Conservation (phyloP, 2,797 vertebrate species). For the Lutra lutra region DNA sequence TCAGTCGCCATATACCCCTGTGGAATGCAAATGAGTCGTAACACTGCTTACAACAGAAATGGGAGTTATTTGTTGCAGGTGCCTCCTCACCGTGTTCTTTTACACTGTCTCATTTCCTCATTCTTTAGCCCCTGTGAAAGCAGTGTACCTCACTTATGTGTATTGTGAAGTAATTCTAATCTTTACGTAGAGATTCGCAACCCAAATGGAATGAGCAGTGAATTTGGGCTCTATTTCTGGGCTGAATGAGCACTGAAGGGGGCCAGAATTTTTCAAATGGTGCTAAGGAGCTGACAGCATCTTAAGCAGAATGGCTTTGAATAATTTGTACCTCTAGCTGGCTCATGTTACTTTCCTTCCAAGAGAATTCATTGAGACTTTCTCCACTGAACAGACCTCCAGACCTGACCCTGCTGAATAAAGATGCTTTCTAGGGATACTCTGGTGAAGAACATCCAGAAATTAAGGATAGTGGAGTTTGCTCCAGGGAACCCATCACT, state of each 20-base stretch:
- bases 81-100: not conserved
- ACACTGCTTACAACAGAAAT: not conserved
- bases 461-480: not conserved
- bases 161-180: not conserved
- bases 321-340: not conserved
- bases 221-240: not conserved
- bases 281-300: not conserved
- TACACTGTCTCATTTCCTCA: not conserved
- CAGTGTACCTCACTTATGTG: not conserved
- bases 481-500: not conserved
- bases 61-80: not conserved
- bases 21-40: too few species aligned
- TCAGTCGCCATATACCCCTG: not conserved
- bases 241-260: not conserved
- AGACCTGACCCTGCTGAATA: not conserved
- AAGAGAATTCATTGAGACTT: not conserved
- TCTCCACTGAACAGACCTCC: not conserved
- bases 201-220: not conserved
- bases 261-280: not conserved
- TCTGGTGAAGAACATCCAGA: not conserved
- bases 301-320: not conserved
- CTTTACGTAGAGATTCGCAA: not conserved
- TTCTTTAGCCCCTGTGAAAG: not conserved
- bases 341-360: not conserved
- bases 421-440: not conserved